A percentile compares a stretch with the other conserved stretches of the same genome.
These are phyloP conservation scores for Sinhomidia bicolor DNA, from an alignment of 2,888 invertebrate species.

Conservation along the genomic window DNA sequence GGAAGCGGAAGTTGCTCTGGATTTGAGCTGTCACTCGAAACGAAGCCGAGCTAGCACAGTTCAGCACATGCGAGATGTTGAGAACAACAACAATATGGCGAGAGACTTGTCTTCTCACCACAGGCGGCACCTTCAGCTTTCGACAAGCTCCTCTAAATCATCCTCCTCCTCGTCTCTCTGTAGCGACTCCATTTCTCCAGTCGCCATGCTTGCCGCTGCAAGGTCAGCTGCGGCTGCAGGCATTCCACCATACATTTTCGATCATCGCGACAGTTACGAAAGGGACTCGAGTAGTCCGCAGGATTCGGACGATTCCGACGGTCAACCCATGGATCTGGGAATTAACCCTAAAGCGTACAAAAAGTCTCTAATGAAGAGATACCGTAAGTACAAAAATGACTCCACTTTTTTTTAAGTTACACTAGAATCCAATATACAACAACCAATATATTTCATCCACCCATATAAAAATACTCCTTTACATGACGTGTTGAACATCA, in stretches of 20 bases:
- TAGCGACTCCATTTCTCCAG: conserved; percentile 69
- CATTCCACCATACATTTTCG: conserved; percentile 77
- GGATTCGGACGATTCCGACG: conserved; percentile 85
- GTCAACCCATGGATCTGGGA: conserved; percentile 85
- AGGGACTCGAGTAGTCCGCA: conserved; percentile 83
- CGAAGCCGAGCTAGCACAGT: conserved; percentile 62
- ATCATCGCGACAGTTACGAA: conserved; percentile 77
- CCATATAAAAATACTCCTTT: no score
- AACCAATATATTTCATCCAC: not conserved
- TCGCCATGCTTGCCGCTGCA: conserved; percentile 69
- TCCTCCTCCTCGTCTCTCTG: conserved; percentile 68
- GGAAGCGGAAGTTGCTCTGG: conserved; percentile 86
- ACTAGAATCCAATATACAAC: not conserved
- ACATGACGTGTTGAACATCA: not conserved
- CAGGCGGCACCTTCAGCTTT: conserved; percentile 80
- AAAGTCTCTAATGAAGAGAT: conserved; percentile 96
- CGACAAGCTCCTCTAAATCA: conserved; percentile 69
- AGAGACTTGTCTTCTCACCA: conserved; percentile 78
- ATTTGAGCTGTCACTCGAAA: conserved; percentile 86
- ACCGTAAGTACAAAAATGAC: conserved; percentile 88
- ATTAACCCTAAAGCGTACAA: conserved; percentile 87
- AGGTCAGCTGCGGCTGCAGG: conserved; percentile 81
- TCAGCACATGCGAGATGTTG: conserved; percentile 23
- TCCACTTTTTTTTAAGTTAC: not conserved
- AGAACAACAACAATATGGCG: conserved; percentile 80